These are phyloP conservation scores for Sisyra nigra DNA, from an alignment of 2,888 invertebrate genomes.

Conservation along the genomic window DNA sequence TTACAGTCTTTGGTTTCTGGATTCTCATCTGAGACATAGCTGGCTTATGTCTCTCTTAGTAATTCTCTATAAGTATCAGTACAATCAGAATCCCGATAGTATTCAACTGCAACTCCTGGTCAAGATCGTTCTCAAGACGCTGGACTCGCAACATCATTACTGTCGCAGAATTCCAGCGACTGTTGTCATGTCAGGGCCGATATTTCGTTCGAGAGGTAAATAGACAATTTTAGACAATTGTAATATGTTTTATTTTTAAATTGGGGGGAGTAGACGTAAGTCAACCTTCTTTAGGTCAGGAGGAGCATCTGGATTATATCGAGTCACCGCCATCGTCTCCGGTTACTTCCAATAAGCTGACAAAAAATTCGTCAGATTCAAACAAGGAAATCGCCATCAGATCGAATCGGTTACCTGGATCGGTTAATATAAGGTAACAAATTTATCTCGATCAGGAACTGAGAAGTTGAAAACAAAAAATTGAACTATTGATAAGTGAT, in stretches of 20 bases:
- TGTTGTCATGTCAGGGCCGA: constrained; percentile 56
- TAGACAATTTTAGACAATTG: not conserved
- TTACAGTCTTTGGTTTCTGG: constrained; percentile 78
- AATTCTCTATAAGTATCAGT: constrained; percentile 86
- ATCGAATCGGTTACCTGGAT: no score
- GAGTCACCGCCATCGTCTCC: constrained; percentile 44
- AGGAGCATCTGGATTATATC: constrained; percentile 34
- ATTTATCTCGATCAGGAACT: no score
- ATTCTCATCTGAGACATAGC: constrained; percentile 70
- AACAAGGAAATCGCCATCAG: no score
- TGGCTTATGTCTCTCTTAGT: constrained; percentile 92
- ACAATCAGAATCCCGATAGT: constrained; percentile 51
- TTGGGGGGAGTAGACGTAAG: constrained; percentile 42
- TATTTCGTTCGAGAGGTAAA: constrained; percentile 46
- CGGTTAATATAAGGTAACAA: no score
- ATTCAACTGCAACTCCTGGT: constrained; percentile 64
- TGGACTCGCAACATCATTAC: constrained; percentile 82
- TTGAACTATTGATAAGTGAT: no score
- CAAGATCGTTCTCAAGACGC: constrained; percentile 77
- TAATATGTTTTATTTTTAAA: constrained; percentile 11
- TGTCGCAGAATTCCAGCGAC: constrained; percentile 73
- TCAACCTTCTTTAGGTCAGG: constrained; percentile 57
- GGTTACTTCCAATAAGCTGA: constrained; percentile 20
- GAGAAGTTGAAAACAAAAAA: no score
- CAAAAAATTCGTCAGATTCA: constrained; percentile 5